A percentile compares a stretch with the other conserved stretches of the same genome.
Evolutionary conservation across 2,797 vertebrate species (phyloP).

Genomic region (Sphenopsis melanotis): DNA sequence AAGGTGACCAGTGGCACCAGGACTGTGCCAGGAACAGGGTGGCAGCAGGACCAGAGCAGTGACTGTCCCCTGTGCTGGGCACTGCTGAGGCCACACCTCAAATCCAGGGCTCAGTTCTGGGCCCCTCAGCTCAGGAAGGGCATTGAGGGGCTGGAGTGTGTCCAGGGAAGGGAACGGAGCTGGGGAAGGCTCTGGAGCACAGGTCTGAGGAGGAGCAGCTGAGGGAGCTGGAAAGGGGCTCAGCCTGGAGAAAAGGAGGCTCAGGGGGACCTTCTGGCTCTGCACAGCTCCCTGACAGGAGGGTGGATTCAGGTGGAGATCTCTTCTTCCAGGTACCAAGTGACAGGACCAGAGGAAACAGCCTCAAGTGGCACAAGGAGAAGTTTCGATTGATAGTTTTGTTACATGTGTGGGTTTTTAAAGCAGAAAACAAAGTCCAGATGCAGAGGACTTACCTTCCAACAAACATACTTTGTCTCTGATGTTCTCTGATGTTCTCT

Average conservation of each 20-base stretch:
- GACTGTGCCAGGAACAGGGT: rapidly evolving
- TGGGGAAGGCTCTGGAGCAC: neutral
- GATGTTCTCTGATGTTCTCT: neutral
- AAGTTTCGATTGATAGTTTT: neutral
- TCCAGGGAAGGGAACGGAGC: rapidly evolving
- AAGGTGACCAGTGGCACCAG: neutral
- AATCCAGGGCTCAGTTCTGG: neutral
- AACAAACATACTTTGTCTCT: neutral
- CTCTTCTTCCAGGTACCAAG: neutral
- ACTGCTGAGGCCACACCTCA: rapidly evolving
- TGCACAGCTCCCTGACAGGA: neutral
- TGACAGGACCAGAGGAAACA: neutral
- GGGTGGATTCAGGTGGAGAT: rapidly evolving
- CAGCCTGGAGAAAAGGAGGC: neutral
- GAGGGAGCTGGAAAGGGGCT: neutral
- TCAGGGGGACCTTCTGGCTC: rapidly evolving
- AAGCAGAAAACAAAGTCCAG: neutral
- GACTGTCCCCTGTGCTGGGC: neutral
- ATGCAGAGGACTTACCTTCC: neutral
- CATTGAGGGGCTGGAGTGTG: rapidly evolving
- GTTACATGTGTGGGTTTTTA: neutral
- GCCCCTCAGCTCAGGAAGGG: rapidly evolving
- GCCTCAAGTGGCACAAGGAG: neutral
- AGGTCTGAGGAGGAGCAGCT: neutral
- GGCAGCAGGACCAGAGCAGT: neutral